phyloP scores from a whole-genome alignment of 1,140 invertebrate species.

The Andrena cerasifolii region DNA sequence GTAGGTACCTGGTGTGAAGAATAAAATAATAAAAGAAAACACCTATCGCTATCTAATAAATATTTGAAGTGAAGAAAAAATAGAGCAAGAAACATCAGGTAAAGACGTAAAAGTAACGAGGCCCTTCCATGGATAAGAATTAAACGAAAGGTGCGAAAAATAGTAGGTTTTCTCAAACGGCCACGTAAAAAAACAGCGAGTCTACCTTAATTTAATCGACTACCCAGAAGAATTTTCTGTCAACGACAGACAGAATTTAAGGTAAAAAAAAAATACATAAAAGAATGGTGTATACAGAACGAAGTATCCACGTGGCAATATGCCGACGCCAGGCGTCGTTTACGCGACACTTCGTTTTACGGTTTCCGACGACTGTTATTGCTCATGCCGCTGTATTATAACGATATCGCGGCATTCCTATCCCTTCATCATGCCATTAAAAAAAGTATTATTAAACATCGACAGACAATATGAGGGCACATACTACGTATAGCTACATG shows the following conservation, averaged over 20 bases:
- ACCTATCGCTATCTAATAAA: too few species aligned
- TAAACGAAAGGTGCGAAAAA: not conserved
- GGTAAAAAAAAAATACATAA: constrained; percentile 16
- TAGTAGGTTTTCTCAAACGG: not conserved
- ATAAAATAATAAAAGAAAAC: too few species aligned
- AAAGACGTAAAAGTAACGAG: not conserved
- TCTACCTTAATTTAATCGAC: constrained; percentile 36
- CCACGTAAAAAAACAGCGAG: not conserved
- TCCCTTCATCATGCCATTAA: constrained; percentile 10
- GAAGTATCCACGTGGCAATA: constrained; percentile 45
- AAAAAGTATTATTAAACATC: constrained; percentile 43
- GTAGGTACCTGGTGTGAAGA: too few species aligned
- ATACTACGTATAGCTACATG: not conserved
- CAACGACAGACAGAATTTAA: not conserved
- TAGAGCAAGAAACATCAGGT: too few species aligned
- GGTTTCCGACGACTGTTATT: constrained; percentile 31
- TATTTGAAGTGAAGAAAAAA: too few species aligned
- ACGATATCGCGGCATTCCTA: constrained; percentile 27
- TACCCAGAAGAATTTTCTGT: constrained; percentile 36
- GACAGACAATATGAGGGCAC: not conserved
- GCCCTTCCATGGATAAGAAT: too few species aligned
- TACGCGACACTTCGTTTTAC: constrained; percentile 52
- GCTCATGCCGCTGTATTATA: constrained; percentile 25
- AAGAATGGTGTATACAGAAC: constrained; percentile 26
- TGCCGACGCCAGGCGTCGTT: constrained; percentile 41